Evolutionary conservation across 2,797 vertebrate species (phyloP).

Genomic region (Bucorvus abyssinicus): DNA sequence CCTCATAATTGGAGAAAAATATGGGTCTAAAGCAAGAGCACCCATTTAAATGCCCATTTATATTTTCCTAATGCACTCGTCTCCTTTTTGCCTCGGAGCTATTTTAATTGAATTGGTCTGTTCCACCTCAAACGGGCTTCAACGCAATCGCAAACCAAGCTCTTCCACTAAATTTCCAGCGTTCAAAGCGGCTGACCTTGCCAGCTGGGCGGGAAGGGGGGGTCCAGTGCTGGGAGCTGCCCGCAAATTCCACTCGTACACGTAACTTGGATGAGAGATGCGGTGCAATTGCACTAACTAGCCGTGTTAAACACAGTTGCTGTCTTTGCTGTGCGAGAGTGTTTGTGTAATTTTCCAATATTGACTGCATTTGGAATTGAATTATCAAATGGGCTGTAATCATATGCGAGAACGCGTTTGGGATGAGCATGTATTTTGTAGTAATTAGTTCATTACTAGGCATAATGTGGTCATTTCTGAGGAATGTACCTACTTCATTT

Average conservation of each 20-base stretch:
- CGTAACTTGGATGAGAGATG: neutral
- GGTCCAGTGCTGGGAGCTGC: neutral
- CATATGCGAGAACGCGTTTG: neutral
- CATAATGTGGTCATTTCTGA: neutral
- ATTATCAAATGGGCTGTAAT: constrained; percentile 11
- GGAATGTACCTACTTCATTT: neutral
- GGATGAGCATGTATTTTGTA: neutral
- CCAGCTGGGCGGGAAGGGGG: neutral
- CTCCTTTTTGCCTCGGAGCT: constrained; percentile 40
- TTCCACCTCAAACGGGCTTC: constrained; percentile 6
- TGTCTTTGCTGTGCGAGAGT: neutral
- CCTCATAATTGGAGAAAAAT: neutral
- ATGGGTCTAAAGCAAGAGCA: neutral
- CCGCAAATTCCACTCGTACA: fast-evolving
- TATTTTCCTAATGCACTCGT: neutral
- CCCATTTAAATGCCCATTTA: constrained; percentile 21
- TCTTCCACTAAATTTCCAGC: constrained; percentile 23
- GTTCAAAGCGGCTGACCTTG: constrained; percentile 39
- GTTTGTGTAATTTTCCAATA: neutral
- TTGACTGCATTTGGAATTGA: neutral
- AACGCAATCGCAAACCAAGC: constrained; percentile 30
- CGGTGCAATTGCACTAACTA: neutral
- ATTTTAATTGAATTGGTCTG: constrained; percentile 52
- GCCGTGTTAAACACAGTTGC: neutral
- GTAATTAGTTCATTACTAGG: neutral